Evolutionary conservation across 1,140 invertebrate species (phyloP), one percentile per base, ranked within the genome.

Genomic region (Drosophila kurseongensis): DNA sequence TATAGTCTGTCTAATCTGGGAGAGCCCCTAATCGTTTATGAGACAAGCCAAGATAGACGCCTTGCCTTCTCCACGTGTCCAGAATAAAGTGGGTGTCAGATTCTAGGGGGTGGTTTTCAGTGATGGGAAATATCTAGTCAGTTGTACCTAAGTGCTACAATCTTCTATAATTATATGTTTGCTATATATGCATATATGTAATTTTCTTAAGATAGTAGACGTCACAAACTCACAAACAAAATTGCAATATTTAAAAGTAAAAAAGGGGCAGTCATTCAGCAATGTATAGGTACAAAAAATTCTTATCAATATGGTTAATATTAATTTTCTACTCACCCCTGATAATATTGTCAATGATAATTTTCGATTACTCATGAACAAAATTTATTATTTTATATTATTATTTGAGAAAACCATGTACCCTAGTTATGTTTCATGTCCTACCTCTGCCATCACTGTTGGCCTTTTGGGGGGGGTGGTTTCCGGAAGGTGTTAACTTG

Each of bases 41-140:
- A 23, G 72, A 75, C 73, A 59, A 40, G 27, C 40, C 18, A 18
- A 41, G 52, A 72, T 71, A 71, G 52, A 51, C 50, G 62, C 0
- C 63, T 48, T 29, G 44, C 51, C 59, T 41, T 18, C 16, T 35
- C 54, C 73, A 75, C 73, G 73, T 75, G 73, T 55, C 50, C 18
- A 35, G 59, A 32, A 75, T 65, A 56, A 65, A 41, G 40, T 18
- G 65, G 47, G 7, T 32, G 6, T 23, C 29, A n/a, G n/a, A 44
- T 68, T 67, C 14, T 32, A 16, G 63, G 62, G 27, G 61, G 55
- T 59, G 40, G 29, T n/a, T 44, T 35, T 29, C 18, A 36, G 56
- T 40, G 41, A 36, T 50, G 44, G 16, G 29, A 51, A 40, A 4
- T 5, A 40, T 40, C 8, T n/a, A 8, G 16, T 6, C 12, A 47